phyloP scores from a whole-genome alignment of 1,140 invertebrate genomes.

The Calephelis virginiensis region DNA sequence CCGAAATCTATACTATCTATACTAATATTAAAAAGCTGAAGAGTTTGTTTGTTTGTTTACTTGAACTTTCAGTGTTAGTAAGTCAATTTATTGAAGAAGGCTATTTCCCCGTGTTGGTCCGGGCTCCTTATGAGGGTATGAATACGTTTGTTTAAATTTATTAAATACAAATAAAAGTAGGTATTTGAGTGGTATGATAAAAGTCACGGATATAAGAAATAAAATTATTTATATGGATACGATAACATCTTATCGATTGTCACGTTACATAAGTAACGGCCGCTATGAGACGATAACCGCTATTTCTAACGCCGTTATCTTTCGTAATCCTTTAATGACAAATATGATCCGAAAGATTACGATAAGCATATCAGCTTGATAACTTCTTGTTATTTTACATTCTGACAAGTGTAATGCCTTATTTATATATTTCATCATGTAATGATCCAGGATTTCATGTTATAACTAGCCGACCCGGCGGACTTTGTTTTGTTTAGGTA shows the following conservation, averaged over 20 bases:
- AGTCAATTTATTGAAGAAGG: too few species aligned
- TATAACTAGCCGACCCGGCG: too few species aligned
- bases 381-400: conserved; percentile 2
- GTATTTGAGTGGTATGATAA: neutral
- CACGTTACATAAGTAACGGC: conserved; percentile 45
- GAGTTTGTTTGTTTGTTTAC: too few species aligned
- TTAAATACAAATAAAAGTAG: too few species aligned
- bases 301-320: conserved; percentile 44
- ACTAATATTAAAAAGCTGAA: too few species aligned
- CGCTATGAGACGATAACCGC: conserved; percentile 39
- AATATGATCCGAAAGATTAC: conserved; percentile 21
- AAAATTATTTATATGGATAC: conserved; percentile 8
- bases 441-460: too few species aligned
- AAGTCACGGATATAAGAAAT: neutral
- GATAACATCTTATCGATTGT: conserved; percentile 21
- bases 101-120: too few species aligned
- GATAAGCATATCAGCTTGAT: conserved; percentile 18
- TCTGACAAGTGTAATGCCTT: neutral
- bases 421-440: neutral
- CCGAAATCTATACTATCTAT: too few species aligned
- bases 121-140: too few species aligned
- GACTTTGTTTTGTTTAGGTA: too few species aligned
- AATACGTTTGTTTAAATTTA: too few species aligned
- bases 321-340: conserved; percentile 37
- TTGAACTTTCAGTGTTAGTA: too few species aligned